These are phyloP conservation scores for Acanthurus lineatus DNA, from an alignment of 2,797 vertebrate genomes.

Conservation along the genomic window DNA sequence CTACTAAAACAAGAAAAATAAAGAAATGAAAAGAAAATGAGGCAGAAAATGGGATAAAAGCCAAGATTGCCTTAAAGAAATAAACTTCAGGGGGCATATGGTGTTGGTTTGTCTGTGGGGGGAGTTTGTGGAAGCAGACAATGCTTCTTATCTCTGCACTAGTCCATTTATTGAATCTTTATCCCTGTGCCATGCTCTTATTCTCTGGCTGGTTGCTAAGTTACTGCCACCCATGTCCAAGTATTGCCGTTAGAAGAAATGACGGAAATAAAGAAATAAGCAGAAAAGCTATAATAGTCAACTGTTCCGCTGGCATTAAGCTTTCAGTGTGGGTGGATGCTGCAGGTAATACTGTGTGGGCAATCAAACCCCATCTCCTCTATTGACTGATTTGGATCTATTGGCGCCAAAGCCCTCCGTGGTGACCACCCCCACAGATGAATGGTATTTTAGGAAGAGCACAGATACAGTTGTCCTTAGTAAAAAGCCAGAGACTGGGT, in stretches of 20 bases:
- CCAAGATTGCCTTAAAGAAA: conserved; percentile 38
- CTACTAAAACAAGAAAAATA: conserved; percentile 40
- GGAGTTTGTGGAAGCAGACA: conserved; percentile 52
- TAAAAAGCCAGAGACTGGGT: conserved; percentile 65
- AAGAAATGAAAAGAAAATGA: conserved; percentile 23
- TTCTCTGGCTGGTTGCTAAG: conserved; percentile 86
- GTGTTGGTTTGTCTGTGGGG: background rate
- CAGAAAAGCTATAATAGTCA: conserved; percentile 75
- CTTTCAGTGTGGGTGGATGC: conserved; percentile 58
- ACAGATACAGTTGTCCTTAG: conserved; percentile 50
- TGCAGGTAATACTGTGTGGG: conserved; percentile 58
- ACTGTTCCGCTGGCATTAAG: conserved; percentile 68
- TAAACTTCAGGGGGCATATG: conserved; percentile 42
- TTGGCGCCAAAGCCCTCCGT: conserved; percentile 43
- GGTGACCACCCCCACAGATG: conserved; percentile 50
- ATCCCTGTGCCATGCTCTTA: conserved; percentile 67
- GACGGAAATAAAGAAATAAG: conserved; percentile 79
- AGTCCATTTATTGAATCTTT: conserved; percentile 82
- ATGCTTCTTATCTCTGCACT: conserved; percentile 74
- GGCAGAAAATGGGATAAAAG: conserved; percentile 46
- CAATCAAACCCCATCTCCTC: conserved; percentile 45
- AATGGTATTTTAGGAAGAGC: conserved; percentile 68
- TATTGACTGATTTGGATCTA: conserved; percentile 71
- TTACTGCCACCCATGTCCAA: conserved; percentile 83
- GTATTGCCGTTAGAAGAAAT: conserved; percentile 68